A percentile compares a stretch with the other conserved stretches of the same genome.
These are phyloP conservation scores for Acromyrmex heyeri DNA, from an alignment of 1,140 invertebrate genomes.

Conservation along the genomic window DNA sequence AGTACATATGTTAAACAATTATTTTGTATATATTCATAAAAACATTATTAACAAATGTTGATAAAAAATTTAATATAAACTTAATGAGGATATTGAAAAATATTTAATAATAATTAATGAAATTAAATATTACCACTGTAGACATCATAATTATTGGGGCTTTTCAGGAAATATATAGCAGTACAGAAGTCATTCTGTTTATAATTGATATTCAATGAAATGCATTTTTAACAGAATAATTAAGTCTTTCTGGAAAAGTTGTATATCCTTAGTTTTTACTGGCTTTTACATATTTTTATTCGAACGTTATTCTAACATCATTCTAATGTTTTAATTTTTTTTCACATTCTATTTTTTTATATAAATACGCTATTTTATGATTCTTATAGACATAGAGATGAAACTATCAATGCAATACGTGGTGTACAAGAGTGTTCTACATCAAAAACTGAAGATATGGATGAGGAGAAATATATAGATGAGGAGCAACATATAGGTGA, in stretches of 20 bases:
- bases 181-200: no score
- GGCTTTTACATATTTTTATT: neutral
- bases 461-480: neutral
- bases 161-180: no score
- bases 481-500: neutral
- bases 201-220: no score
- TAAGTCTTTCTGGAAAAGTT: no score
- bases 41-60: neutral
- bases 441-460: neutral
- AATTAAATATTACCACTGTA: neutral
- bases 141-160: neutral
- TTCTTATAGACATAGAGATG: constrained; percentile 79
- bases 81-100: neutral
- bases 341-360: neutral
- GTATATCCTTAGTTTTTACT: neutral
- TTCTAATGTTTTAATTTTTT: no score
- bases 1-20: neutral
- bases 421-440: constrained; percentile 73
- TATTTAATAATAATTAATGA: neutral
- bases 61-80: neutral
- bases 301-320: no score
- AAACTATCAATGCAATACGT: constrained; percentile 77
- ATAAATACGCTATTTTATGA: constrained; percentile 17
- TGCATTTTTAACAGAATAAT: no score
- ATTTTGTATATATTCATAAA: neutral